Base-by-base conservation (phyloP, 2,888 invertebrate species). In the Callinectes sapidus region DNA sequence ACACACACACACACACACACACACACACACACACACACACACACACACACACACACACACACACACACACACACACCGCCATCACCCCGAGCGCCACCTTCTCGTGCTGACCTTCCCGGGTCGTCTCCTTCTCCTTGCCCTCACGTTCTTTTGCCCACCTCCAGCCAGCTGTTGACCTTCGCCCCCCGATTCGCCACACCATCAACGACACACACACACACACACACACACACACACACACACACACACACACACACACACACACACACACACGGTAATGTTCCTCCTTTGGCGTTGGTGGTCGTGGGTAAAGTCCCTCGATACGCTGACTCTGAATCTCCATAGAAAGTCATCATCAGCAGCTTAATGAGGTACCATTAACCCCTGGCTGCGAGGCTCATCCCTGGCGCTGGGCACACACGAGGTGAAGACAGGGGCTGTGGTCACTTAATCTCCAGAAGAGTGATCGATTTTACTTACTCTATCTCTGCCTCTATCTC, bases 1-100 rank as follows among this genome's bases (percentile, higher is more conserved):
- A n/a, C 71, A 71, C 71, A 71, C 71, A n/a, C 71, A n/a, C n/a
- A 71, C 71, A 71, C 71, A 71, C 71, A 71, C 71, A 71, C 71
- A 71, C 71, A n/a, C 71, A 71, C 71, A 71, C 71, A n/a, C 71
- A 71, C 71, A 71, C 71, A n/a, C 71, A 71, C 71, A 71, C 71
- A n/a, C 71, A n/a, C n/a, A 71, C 71, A 71, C 71, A 71, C 71
- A 71, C 71, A 71, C 71, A 71, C 71, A n/a, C 71, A 71, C 71
- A 71, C 71, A n/a, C 71, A 71, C 71, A 71, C 71, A n/a, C 71
- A 71, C 71, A 71, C 71, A n/a, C 71, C 14, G 18, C 66, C 66
- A 71, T 71, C 71, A 71, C 71, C 71, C 28, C 71, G 71, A 71
- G 71, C 71, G 71, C 71, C 71, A 71, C 71, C 71, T 71, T n/a